Evolutionary conservation across 1,140 invertebrate species (phyloP), one percentile per base, ranked within the genome.

Genomic region (Hyposmocoma kahamanoa): DNA sequence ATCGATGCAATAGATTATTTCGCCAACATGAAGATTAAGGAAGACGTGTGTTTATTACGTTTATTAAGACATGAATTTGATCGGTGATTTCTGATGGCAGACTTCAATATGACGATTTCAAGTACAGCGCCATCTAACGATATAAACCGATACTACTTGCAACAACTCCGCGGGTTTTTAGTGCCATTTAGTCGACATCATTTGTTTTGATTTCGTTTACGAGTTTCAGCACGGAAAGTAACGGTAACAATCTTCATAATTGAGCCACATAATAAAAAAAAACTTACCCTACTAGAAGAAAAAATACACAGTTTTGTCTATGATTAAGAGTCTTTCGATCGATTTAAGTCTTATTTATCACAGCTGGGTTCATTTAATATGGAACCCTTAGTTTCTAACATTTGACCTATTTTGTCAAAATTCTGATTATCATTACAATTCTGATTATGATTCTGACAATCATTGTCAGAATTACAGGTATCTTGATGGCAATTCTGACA

Each of bases 321-420:
- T 68, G 55, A 68, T 48, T 47, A 67, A 57, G 56, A 57, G 41
- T 69, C 64, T 28, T 50, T 44, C 13, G 62, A 51, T 44, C 56
- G 49, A 42, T 63, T 57, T 39, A 64, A 56, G 53, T 67, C 63
- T 59, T 59, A 42, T 57, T 59, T 47, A 39, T 42, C 38, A 42
- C 47, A 42, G 38, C 9, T 22, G 13, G 38, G 30, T 26, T 43
- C 32, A n/a, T 20, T n/a, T 15, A 8, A 9, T 20, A 9, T 11
- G 9, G 21, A 42, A 42, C 39, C 39, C 39, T 21, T 36, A 11
- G 5, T 26, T 26, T 26, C 24, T 5, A 26, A 26, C 5, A 6
- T 26, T 26, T 11, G 24, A 26, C 5, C 32, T 5, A 5, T 13
- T 13, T 36, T 13, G 4, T 36, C 24, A 24, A 15, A 15, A 15